These are phyloP conservation scores for Drosophila pandora DNA, from an alignment of 1,140 invertebrate species.

Conservation along the genomic window DNA sequence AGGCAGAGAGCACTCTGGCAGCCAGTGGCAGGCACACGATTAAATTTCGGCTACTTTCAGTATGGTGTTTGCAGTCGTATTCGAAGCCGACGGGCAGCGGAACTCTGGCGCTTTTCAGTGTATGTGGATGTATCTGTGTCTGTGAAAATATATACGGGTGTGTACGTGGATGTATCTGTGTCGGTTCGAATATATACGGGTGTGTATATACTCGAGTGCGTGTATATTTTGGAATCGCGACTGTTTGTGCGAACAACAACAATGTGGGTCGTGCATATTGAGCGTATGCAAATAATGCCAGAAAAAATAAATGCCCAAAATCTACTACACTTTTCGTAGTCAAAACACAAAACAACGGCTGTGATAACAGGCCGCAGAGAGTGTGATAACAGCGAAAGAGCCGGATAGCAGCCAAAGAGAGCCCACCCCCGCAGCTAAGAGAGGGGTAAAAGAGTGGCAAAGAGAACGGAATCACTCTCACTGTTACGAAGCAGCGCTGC, in stretches of 20 bases:
- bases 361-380: constrained; percentile 27
- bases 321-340: constrained; percentile 43
- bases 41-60: constrained; percentile 58
- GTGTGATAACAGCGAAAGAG: constrained; percentile 18
- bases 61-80: constrained; percentile 50
- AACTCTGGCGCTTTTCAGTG: constrained; percentile 9
- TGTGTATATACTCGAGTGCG: constrained; percentile 32
- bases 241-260: constrained; percentile 64
- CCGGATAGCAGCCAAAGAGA: constrained; percentile 24
- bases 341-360: constrained; percentile 54
- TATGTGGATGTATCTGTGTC: constrained; percentile 19
- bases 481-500: constrained; percentile 17
- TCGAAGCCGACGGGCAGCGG: constrained; percentile 41
- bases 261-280: constrained; percentile 79
- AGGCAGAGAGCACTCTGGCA: neutral
- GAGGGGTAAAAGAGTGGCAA: constrained; percentile 1
- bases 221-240: constrained; percentile 43
- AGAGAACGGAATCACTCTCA: neutral
- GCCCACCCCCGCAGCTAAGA: constrained; percentile 27
- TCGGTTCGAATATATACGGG: constrained; percentile 51
- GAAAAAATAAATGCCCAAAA: constrained; percentile 60
- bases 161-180: constrained; percentile 5
- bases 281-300: constrained; percentile 77
- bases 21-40: constrained; percentile 8
- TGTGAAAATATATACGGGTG: constrained; percentile 14